Evolutionary conservation across 2,113 vertebrate species (phyloP).

Genomic region (Orcinus orca): DNA sequence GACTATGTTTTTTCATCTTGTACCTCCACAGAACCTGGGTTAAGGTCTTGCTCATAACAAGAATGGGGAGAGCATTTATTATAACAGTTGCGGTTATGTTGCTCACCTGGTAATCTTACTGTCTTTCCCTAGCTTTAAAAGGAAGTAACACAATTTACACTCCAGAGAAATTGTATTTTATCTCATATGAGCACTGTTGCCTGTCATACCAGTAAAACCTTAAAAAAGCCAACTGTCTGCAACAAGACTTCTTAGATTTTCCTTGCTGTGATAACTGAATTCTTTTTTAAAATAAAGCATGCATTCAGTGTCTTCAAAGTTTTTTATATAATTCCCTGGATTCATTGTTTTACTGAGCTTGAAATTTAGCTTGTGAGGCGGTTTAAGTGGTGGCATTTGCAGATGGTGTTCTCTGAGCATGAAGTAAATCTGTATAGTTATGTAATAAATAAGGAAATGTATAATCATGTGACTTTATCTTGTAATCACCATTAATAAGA

Average conservation of each 20-base stretch:
- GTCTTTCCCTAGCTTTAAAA: not conserved
- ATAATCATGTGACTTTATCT: not conserved
- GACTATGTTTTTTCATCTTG: not conserved
- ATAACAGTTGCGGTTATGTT: not conserved
- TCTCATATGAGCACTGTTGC: not conserved
- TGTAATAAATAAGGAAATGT: not conserved
- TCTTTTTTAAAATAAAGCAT: not conserved
- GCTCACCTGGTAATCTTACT: not conserved
- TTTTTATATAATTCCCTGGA: not conserved
- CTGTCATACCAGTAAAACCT: slow-evolving; percentile 1
- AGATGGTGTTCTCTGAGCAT: not conserved
- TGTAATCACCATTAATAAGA: not conserved
- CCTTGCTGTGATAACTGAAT: not conserved
- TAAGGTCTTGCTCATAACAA: not conserved
- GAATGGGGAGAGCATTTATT: not conserved
- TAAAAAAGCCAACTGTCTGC: not conserved
- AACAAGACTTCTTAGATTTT: not conserved
- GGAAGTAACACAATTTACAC: not conserved
- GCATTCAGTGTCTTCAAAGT: not conserved
- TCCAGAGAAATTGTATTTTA: not conserved
- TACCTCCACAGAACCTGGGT: not conserved
- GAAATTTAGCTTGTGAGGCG: not conserved
- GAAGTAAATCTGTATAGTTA: not conserved
- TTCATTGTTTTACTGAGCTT: not conserved
- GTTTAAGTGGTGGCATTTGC: slow-evolving; percentile 27